Base-by-base conservation (phyloP, 1,140 invertebrate genomes). In the Cyclina sinensis region DNA sequence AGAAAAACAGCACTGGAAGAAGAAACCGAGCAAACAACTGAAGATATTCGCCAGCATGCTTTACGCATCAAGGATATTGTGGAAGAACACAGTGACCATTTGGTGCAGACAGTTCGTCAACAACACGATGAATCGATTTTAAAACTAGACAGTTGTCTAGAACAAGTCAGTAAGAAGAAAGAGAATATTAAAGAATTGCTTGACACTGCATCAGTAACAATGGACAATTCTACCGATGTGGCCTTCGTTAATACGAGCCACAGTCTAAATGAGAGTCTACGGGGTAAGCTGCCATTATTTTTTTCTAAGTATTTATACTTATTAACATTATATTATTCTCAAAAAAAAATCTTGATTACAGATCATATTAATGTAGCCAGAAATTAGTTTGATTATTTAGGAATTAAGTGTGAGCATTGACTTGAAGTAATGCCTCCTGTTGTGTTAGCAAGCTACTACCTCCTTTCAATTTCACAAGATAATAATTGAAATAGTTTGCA, bases 101-200 rank as follows among this genome's bases (percentile, higher is more conserved):
- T 87, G 1, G 48, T 87, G 18, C 74, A 87, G 32, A 48, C 27
- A 37, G 85, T 87, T 11, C 18, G 59, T 9, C 54, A 80, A 37
- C 85, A 87, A 80, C 85, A 87, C 46, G 85, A 87, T 21, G 85
- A 87, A 39, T 78, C 73, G 12, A 68, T 87, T n/a, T 27, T 59
- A 27, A 87, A 87, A 59, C 48, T 87, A 14, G 76, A 87, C 21
- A 79, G 16, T 18, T 87, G 85, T 48, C 59, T 87, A 5, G 85
- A 87, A 16, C 11, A 73, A n/a, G 85, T 87, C 5, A 87, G 30
- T 18, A 87, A 79, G 35, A 87, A 87, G 32, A 80, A 48, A 21
- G 76, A 87, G 37, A 43, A 12, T n/a, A 80, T 78, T 7, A 65
- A 78, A 48, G 54, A 39, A 5, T 11, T 80, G 54, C 32, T 87